phyloP scores from a whole-genome alignment of 2,888 invertebrate species.

The Cheilosia urbana region DNA sequence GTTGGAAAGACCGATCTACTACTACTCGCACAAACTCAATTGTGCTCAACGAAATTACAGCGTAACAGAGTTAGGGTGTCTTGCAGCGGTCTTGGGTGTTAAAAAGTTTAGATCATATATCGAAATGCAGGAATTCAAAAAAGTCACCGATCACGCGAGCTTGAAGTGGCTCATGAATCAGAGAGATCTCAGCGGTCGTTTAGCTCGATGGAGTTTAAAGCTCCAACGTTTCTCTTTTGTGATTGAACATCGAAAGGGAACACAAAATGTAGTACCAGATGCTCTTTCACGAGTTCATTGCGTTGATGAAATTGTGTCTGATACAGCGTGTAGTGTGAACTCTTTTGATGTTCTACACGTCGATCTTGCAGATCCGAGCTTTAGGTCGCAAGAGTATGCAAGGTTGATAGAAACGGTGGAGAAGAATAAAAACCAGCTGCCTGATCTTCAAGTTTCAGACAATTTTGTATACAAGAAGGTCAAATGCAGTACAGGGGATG shows the following conservation, averaged over 20 bases:
- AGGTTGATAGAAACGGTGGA: background rate
- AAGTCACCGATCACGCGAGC: background rate
- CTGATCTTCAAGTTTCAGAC: constrained; percentile 8
- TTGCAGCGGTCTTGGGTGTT: no score
- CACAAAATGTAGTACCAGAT: background rate
- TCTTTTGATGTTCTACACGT: constrained; percentile 7
- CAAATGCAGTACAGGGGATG: no score
- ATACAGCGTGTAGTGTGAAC: background rate
- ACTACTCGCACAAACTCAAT: constrained; percentile 12
- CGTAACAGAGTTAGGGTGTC: no score
- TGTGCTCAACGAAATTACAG: background rate
- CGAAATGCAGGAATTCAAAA: constrained; percentile 13
- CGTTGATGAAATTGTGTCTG: background rate
- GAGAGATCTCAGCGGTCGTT: constrained; percentile 19
- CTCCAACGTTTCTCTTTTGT: constrained; percentile 3
- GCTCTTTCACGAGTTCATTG: constrained; percentile 2
- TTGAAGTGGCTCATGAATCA: constrained; percentile 41
- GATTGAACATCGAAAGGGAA: constrained; percentile 33
- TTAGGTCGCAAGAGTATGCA: background rate
- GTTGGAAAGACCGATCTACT: background rate
- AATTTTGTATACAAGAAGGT: no score
- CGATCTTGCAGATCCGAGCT: background rate
- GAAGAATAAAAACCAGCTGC: background rate
- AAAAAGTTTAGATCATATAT: constrained; percentile 37
- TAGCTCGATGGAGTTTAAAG: constrained; percentile 32